Percentiles rank a stretch among this genome's conserved stretches.
Conservation (phyloP, 1,140 invertebrate genomes). For the Papilio polyxenes region DNA sequence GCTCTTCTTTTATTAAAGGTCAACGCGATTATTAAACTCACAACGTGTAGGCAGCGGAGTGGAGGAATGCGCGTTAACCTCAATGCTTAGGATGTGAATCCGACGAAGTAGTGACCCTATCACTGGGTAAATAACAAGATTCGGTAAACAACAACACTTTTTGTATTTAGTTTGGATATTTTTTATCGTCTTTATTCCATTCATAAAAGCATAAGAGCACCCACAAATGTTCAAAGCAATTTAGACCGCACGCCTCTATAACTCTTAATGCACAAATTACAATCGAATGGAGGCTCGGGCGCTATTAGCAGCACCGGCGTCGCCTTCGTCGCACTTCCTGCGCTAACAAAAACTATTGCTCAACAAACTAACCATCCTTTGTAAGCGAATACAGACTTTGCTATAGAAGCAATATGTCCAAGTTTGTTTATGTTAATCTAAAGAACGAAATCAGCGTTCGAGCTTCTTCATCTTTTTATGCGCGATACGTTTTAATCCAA, state of each 20-base stretch:
- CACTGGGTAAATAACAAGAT: background rate
- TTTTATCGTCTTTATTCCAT: background rate
- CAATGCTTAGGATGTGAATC: background rate
- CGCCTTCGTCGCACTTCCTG: slow-evolving; percentile 56
- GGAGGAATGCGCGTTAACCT: too few species aligned
- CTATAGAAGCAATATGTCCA: background rate
- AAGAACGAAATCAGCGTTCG: too few species aligned
- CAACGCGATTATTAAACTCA: too few species aligned
- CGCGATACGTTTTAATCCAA: too few species aligned
- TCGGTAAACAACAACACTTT: background rate
- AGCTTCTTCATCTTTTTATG: too few species aligned
- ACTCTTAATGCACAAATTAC: slow-evolving; percentile 47
- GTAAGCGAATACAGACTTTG: background rate
- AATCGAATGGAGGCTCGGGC: slow-evolving; percentile 47
- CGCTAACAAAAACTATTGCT: slow-evolving; percentile 37
- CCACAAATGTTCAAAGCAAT: slow-evolving; percentile 23
- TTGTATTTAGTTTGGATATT: background rate
- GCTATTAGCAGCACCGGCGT: background rate
- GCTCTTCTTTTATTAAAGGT: too few species aligned
- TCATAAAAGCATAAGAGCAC: background rate
- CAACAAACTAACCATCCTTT: slow-evolving; percentile 7
- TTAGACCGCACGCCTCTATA: slow-evolving; percentile 38
- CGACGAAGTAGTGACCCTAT: background rate
- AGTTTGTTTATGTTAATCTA: too few species aligned
- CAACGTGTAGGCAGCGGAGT: too few species aligned